Evolutionary conservation across 2,888 invertebrate genomes (phyloP).

Genomic region (Pedicia rivosa): DNA sequence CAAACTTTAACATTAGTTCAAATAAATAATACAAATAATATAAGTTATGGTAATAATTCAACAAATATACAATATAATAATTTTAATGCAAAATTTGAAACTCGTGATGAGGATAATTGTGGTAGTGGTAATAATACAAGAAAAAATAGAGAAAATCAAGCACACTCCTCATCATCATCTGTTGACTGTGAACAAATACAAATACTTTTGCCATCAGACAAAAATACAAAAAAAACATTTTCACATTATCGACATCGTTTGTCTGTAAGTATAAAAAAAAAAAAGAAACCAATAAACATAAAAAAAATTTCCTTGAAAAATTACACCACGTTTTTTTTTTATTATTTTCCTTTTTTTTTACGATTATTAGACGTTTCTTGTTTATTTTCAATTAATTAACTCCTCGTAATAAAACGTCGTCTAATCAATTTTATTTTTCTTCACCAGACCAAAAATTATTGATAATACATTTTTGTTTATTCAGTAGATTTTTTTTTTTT

Average conservation of each 20-base stretch:
- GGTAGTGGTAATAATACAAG: not conserved
- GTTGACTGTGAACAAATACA: slow-evolving; percentile 30
- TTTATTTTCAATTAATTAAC: no score
- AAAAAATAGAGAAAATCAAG: not conserved
- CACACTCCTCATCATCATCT: slow-evolving; percentile 4
- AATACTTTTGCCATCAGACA: slow-evolving; percentile 40
- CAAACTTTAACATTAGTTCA: slow-evolving; percentile 62
- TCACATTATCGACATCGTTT: slow-evolving; percentile 41
- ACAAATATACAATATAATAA: slow-evolving; percentile 44
- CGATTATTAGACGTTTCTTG: no score
- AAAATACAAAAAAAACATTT: slow-evolving; percentile 29
- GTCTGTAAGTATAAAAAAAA: slow-evolving; percentile 34
- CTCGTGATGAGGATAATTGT: not conserved
- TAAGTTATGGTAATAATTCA: slow-evolving; percentile 46
- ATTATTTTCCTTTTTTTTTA: no score
- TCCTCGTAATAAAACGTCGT: no score
- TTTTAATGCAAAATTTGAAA: slow-evolving; percentile 16
- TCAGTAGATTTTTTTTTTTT: no score
- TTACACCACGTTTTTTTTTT: no score
- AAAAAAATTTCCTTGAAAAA: not conserved
- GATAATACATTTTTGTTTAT: no score
- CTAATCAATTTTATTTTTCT: no score
- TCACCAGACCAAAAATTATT: no score
- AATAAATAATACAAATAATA: slow-evolving; percentile 60
- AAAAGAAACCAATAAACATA: not conserved